Base-by-base conservation (phyloP, 2,113 vertebrate species). In the Paramormyrops kingsleyae region DNA sequence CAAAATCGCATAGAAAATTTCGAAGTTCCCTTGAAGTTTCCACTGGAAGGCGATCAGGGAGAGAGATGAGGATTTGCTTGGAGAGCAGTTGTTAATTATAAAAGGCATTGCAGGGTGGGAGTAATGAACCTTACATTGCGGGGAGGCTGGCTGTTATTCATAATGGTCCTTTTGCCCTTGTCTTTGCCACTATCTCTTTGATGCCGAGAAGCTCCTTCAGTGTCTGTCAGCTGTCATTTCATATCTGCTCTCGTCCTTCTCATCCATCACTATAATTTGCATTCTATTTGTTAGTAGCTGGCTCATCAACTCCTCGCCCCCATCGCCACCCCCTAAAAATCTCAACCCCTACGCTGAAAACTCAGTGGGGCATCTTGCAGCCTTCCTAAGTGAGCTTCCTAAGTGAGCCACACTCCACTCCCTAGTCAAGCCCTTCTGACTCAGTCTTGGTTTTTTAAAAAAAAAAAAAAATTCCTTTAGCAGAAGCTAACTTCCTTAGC, bases 151-250 rank as follows among this genome's bases (percentile, higher is more conserved):
- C 62, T 84, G 7, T 49, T 39, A 59, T 90, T 91, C 89, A 89
- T 88, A 83, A 88, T 35, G 88, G 83, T 44, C 83, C 31, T 47
- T 91, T 88, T 62, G 85, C 89, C 88, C 80, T 92, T 92, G 89
- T 39, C 87, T 90, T 91, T 90, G 21, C 90, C 88, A 3, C 44
- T 88, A 74, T 87, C 90, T 90, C 89, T 90, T 89, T 53, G 39
- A 90, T 87, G 83, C 87, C 80, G 31, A 47, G 39, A 62, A 89
- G 91, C 89, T 49, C 89, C 90, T 95, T 93, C 92, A 91, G 89
- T 90, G 87, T 83, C 91, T 92, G 92, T 91, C 92, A 93, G 92
- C 92, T 94, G 93, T 88, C 92, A 90, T 70, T 50, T 90, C 66
- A 92, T 92, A 93, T 92, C 89, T 88, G 91, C 88, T 92, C 52